Conservation (phyloP, 1,140 invertebrate genomes). For the Thaumatotibia leucotreta region DNA sequence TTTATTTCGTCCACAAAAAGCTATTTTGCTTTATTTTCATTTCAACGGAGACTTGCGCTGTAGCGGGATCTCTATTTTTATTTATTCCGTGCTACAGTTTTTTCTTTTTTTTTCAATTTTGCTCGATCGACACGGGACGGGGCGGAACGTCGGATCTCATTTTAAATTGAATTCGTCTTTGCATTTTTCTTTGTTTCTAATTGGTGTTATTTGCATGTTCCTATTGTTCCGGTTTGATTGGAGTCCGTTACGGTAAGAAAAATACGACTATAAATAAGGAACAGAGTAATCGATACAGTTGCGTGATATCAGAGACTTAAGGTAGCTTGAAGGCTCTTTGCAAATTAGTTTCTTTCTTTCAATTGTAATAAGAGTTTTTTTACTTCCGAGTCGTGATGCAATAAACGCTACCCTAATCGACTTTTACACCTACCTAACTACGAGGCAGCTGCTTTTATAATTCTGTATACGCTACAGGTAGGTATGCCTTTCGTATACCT, state of each 20-base stretch:
- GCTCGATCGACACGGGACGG: slow-evolving; percentile 63
- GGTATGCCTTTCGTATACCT: no score
- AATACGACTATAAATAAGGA: slow-evolving; percentile 25
- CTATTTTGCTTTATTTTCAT: slow-evolving; percentile 73
- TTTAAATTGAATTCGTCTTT: slow-evolving; percentile 72
- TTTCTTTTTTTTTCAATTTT: slow-evolving; percentile 70
- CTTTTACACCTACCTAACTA: background rate
- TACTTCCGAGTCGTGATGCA: slow-evolving; percentile 3
- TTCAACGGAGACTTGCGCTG: slow-evolving; percentile 75
- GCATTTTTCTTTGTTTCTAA: slow-evolving; percentile 68
- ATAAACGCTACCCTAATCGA: background rate
- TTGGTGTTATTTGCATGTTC: slow-evolving; percentile 65
- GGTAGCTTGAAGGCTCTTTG: slow-evolving; percentile 39
- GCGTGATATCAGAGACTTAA: slow-evolving; percentile 39
- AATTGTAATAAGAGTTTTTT: slow-evolving; percentile 13
- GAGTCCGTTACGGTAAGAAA: slow-evolving; percentile 31
- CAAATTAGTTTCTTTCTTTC: slow-evolving; percentile 42
- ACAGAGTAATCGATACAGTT: slow-evolving; percentile 35
- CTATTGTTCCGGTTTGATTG: slow-evolving; percentile 54
- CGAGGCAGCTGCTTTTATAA: background rate
- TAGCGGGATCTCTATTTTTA: slow-evolving; percentile 76
- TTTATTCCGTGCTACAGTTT: slow-evolving; percentile 64
- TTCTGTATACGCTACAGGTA: background rate
- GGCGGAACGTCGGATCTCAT: slow-evolving; percentile 69
- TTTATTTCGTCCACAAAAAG: slow-evolving; percentile 75